These are phyloP conservation scores for Sebastes diploproa DNA, from an alignment of 2,797 vertebrate species.

Conservation along the genomic window DNA sequence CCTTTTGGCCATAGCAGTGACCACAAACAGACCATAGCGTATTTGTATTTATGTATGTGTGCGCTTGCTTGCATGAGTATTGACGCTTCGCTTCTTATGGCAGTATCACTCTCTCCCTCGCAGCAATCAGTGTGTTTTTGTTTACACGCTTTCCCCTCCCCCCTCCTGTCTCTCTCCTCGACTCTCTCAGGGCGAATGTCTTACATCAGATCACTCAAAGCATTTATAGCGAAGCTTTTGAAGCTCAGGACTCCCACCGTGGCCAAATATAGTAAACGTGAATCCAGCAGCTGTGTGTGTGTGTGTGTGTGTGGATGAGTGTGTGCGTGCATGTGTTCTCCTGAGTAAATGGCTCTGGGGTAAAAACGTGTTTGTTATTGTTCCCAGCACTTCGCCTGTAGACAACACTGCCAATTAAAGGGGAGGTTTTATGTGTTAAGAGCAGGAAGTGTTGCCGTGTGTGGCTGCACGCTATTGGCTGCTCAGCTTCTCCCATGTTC, in stretches of 20 bases:
- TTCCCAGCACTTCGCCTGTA: conserved; percentile 76
- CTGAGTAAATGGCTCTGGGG: conserved; percentile 72
- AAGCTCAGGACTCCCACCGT: conserved; percentile 75
- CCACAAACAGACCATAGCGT: conserved; percentile 34
- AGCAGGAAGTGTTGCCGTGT: conserved; percentile 77
- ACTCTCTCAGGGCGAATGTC: conserved; percentile 61
- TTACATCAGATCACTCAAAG: conserved; percentile 73
- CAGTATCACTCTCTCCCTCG: conserved; percentile 19
- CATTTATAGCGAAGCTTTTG: conserved; percentile 80
- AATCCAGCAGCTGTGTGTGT: conserved; percentile 54
- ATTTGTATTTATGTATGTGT: neutral
- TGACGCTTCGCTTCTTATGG: conserved; percentile 11
- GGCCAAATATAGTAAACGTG: conserved; percentile 80
- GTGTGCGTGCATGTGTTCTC: conserved; percentile 48
- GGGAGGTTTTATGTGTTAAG: conserved; percentile 77
- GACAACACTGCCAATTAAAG: conserved; percentile 80
- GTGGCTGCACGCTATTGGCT: conserved; percentile 73
- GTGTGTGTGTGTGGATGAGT: conserved; percentile 11
- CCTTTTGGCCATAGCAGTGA: neutral
- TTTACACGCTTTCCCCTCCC: conserved; percentile 54
- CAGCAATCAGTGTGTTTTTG: conserved; percentile 55
- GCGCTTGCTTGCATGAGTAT: neutral
- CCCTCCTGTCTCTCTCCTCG: conserved; percentile 18
- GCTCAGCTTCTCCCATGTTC: conserved; percentile 58
- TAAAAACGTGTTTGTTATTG: conserved; percentile 83